phyloP scores from a whole-genome alignment of 2,113 vertebrate genomes.

The Garra rufa region DNA sequence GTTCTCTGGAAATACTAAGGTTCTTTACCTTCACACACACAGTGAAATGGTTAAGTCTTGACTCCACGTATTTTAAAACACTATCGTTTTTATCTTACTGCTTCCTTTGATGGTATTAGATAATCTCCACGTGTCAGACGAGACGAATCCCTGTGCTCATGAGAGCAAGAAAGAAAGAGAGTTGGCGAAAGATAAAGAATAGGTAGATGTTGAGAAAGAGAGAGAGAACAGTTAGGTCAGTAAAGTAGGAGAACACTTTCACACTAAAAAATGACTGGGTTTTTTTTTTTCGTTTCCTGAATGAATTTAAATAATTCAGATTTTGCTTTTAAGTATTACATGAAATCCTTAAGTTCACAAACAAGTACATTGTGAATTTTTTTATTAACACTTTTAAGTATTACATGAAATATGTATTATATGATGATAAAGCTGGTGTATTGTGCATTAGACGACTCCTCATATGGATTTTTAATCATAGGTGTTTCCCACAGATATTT shows the following conservation, averaged over 20 bases:
- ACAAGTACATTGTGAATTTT: not conserved
- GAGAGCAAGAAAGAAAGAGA: slow-evolving; percentile 51
- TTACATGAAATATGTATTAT: not conserved
- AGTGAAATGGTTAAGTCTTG: slow-evolving; percentile 57
- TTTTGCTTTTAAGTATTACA: no score
- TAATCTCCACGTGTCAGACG: slow-evolving; percentile 78
- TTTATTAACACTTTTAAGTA: not conserved
- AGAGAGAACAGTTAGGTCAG: slow-evolving; percentile 75
- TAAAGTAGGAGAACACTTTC: slow-evolving; percentile 60
- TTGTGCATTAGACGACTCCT: not conserved
- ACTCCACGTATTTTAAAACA: slow-evolving; percentile 43
- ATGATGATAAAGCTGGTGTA: no score
- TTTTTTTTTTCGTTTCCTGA: not conserved
- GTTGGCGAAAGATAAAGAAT: slow-evolving; percentile 71
- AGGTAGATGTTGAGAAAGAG: slow-evolving; percentile 65
- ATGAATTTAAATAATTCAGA: no score
- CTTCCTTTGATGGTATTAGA: slow-evolving; percentile 82
- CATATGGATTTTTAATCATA: slow-evolving; percentile 41
- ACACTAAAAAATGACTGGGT: not conserved
- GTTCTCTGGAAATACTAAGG: slow-evolving; percentile 29
- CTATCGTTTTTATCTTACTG: slow-evolving; percentile 66
- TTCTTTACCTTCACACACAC: slow-evolving; percentile 25
- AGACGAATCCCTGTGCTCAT: slow-evolving; percentile 71
- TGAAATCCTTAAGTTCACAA: no score
- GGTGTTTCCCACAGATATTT: slow-evolving; percentile 40